These are phyloP conservation scores for Venusia cambrica DNA, from an alignment of 2,888 invertebrate genomes.

Conservation along the genomic window DNA sequence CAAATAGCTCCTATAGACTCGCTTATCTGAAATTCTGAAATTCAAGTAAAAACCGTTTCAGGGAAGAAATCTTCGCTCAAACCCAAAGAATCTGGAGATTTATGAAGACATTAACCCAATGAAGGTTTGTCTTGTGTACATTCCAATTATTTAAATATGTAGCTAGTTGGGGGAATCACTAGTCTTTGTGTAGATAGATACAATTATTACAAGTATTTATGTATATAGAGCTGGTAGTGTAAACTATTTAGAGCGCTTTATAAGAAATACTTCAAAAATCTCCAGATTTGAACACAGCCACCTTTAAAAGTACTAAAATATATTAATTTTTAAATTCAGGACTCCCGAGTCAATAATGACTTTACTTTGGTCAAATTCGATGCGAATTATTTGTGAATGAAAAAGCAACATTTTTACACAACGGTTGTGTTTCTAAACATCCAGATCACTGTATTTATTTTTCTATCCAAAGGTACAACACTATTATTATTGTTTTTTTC, in stretches of 20 bases:
- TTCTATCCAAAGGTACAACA: no score
- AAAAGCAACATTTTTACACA: no score
- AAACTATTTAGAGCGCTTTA: conserved; percentile 30
- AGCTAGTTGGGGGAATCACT: conserved; percentile 1
- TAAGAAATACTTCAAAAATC: conserved; percentile 53
- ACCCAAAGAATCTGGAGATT: conserved; percentile 64
- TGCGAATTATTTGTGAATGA: no score
- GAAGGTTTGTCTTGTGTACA: conserved; percentile 54
- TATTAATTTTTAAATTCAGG: not conserved
- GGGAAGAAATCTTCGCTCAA: conserved; percentile 50
- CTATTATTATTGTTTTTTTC: no score
- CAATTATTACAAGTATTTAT: conserved; percentile 15
- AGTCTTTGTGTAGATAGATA: conserved; percentile 15
- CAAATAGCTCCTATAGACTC: no score
- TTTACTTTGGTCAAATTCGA: no score
- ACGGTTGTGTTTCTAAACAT: no score
- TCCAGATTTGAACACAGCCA: conserved; percentile 42
- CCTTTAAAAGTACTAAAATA: conserved; percentile 20
- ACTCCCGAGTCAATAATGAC: no score
- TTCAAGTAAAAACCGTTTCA: conserved; percentile 50
- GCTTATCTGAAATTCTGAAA: no score
- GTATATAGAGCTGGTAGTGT: conserved; percentile 23
- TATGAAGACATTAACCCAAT: conserved; percentile 64
- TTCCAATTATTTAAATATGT: conserved; percentile 2
- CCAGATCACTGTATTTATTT: no score